Evolutionary conservation across 92 coral and sea anemone genomes (phyloP).

Genomic region (Muricea muricata): DNA sequence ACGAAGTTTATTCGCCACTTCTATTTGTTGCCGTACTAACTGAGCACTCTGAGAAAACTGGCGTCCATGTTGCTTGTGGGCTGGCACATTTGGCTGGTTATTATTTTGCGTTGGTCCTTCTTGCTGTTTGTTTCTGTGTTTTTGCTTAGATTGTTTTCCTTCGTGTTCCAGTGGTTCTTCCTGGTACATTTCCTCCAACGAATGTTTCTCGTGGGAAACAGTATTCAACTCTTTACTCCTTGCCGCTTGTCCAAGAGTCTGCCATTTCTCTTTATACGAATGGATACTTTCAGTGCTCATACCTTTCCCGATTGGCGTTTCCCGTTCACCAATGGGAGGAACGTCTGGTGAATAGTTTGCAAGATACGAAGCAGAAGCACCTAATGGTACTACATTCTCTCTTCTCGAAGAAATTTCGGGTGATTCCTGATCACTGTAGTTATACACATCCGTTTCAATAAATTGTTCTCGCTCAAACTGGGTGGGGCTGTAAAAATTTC

Average conservation of each 20-base stretch:
- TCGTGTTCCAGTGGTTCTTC: conserved; percentile 83
- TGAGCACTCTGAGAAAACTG: conserved; percentile 5
- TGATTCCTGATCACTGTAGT: background rate
- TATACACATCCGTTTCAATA: conserved; percentile 55
- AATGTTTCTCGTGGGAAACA: conserved; percentile 72
- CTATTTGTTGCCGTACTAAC: conserved; percentile 8
- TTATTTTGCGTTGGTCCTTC: background rate
- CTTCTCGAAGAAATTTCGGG: background rate
- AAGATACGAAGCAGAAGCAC: conserved; percentile 29
- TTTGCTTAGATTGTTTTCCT: conserved; percentile 36
- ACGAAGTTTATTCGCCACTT: background rate
- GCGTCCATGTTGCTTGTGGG: background rate
- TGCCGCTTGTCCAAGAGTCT: conserved; percentile 70
- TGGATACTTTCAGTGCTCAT: conserved; percentile 24
- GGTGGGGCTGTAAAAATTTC: conserved; percentile 67
- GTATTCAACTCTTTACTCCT: conserved; percentile 73
- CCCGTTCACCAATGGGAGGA: conserved; percentile 30
- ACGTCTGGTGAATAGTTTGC: background rate
- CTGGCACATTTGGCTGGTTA: background rate
- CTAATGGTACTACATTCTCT: background rate
- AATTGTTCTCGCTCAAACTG: conserved; percentile 78
- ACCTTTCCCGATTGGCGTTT: conserved; percentile 40
- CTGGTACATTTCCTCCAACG: conserved; percentile 66
- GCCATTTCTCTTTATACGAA: conserved; percentile 74
- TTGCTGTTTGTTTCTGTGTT: background rate